A percentile compares a stretch with the other conserved stretches of the same genome.
Conservation (phyloP, 2,113 vertebrate species). For the Zootoca vivipara region DNA sequence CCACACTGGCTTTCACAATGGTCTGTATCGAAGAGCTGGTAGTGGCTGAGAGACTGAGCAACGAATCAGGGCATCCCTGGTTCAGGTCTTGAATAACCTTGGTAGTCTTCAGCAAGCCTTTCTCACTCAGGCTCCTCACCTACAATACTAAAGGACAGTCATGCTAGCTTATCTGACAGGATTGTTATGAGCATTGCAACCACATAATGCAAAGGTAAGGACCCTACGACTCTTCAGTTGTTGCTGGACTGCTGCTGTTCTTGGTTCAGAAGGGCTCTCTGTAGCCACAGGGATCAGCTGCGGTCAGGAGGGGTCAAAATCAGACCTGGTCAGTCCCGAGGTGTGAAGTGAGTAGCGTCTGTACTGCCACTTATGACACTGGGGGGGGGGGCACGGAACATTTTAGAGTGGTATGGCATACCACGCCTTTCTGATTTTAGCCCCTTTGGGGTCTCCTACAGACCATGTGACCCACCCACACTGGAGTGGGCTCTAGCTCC, state of each 20-base stretch:
- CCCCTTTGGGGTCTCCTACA: not conserved
- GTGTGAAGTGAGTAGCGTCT: not conserved
- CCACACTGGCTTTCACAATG: not conserved
- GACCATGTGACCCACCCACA: too few species aligned
- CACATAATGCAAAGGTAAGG: not conserved
- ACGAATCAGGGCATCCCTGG: not conserved
- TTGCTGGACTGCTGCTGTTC: too few species aligned
- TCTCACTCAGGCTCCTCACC: not conserved
- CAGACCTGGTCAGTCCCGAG: not conserved
- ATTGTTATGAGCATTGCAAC: not conserved
- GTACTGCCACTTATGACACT: not conserved
- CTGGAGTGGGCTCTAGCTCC: not conserved
- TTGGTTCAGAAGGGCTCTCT: not conserved
- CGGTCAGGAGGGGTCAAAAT: not conserved
- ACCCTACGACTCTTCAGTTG: too few species aligned
- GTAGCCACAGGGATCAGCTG: not conserved
- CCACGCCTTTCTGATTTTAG: not conserved
- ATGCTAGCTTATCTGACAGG: not conserved
- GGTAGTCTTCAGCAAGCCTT: not conserved
- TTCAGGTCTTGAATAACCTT: not conserved
- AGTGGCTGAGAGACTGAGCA: not conserved
- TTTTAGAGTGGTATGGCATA: not conserved
- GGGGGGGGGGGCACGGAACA: too few species aligned
- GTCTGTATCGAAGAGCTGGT: not conserved
- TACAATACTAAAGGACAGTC: not conserved